Evolutionary conservation across 2,113 vertebrate genomes (phyloP).

Genomic region (Xerus inauris): DNA sequence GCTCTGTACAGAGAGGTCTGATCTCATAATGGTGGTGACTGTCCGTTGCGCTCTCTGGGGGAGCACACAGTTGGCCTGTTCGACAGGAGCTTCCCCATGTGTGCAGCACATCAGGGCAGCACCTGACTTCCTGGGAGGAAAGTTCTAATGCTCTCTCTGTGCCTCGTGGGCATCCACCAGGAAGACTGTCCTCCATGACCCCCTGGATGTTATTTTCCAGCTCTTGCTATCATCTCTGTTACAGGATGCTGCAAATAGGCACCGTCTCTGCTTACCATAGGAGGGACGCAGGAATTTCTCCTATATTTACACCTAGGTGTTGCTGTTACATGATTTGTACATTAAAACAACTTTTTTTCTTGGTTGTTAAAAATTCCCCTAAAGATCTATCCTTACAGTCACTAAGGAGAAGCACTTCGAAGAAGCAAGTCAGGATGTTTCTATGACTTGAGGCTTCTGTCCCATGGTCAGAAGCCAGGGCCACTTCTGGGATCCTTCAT

Average conservation of each 20-base stretch:
- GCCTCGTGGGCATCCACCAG: not conserved
- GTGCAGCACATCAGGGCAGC: not conserved
- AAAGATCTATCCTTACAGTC: not conserved
- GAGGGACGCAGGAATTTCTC: not conserved
- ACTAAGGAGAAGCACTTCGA: not conserved
- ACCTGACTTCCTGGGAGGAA: not conserved
- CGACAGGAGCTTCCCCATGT: not conserved
- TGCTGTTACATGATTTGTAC: not conserved
- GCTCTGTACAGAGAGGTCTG: too few species aligned
- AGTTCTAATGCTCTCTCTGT: too few species aligned
- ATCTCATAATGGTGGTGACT: not conserved
- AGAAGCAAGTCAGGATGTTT: too few species aligned
- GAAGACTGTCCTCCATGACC: not conserved
- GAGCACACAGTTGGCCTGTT: not conserved
- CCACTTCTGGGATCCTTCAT: not conserved
- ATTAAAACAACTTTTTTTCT: not conserved
- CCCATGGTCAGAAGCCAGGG: not conserved
- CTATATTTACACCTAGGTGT: not conserved
- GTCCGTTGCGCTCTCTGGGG: not conserved
- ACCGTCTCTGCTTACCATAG: not conserved
- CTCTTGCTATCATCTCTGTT: not conserved
- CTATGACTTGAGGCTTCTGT: too few species aligned
- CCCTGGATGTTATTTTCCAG: too few species aligned
- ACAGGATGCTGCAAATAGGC: not conserved
- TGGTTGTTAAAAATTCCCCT: not conserved